Evolutionary conservation across 2,113 vertebrate species (phyloP).

Genomic region (Rhineura floridana): DNA sequence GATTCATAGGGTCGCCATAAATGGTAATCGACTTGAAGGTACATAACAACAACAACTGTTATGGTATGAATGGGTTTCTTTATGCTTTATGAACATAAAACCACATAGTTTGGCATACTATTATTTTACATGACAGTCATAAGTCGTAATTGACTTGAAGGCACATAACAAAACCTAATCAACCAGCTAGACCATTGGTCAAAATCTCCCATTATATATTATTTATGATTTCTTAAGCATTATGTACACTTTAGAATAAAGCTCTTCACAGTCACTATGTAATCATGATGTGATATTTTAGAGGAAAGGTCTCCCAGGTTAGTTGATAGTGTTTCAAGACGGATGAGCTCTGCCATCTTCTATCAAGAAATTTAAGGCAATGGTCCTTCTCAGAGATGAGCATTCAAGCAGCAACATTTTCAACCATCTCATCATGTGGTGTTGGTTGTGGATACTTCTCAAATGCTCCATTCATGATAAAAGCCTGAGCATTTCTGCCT

Average conservation of each 20-base stretch:
- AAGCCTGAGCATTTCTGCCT: not conserved
- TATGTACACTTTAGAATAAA: constrained; percentile 23
- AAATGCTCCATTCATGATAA: not conserved
- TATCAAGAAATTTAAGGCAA: not conserved
- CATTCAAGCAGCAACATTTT: not conserved
- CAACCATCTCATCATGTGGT: not conserved
- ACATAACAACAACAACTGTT: too few relatives aligned
- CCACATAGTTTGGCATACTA: not conserved
- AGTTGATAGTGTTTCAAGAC: not conserved
- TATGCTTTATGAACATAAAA: not conserved
- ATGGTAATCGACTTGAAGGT: too few relatives aligned
- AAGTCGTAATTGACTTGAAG: too few relatives aligned
- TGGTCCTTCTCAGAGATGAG: not conserved
- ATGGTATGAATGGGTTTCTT: not conserved
- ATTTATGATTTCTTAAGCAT: constrained; percentile 9
- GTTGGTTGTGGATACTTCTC: not conserved
- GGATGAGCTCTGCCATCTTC: not conserved
- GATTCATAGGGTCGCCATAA: too few relatives aligned
- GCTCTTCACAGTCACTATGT: constrained; percentile 25
- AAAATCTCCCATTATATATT: constrained; percentile 22
- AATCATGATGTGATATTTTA: constrained; percentile 40
- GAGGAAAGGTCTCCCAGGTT: not conserved
- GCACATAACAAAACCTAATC: too few relatives aligned
- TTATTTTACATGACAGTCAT: not conserved
- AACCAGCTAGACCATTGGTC: not conserved